Conservation (phyloP, 2,797 vertebrate genomes). For the Rallus crepitans region DNA sequence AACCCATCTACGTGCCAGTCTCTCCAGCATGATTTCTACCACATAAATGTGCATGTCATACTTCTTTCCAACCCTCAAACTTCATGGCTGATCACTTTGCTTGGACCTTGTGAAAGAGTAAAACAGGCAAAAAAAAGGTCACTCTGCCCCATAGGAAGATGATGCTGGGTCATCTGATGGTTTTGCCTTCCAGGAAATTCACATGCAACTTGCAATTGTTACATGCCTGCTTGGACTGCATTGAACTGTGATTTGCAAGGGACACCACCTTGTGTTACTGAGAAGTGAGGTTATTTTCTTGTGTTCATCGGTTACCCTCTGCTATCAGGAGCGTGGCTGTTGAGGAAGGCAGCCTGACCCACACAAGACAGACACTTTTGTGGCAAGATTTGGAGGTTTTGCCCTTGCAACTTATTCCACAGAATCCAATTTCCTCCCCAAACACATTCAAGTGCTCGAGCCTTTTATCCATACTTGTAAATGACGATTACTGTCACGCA, state of each 20-base stretch:
- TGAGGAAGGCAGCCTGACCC: neutral
- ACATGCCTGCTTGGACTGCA: neutral
- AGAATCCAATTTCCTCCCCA: neutral
- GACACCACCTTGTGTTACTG: neutral
- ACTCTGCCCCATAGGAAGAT: neutral
- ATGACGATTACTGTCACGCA: neutral
- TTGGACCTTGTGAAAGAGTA: neutral
- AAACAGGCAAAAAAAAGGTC: neutral
- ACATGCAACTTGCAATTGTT: neutral
- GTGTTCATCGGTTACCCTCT: neutral
- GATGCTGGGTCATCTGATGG: neutral
- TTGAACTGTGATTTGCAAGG: neutral
- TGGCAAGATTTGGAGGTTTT: neutral
- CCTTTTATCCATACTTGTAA: neutral
- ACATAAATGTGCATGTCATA: neutral
- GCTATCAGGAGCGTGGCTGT: neutral
- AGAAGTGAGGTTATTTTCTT: neutral
- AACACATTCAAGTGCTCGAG: neutral
- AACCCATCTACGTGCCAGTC: neutral
- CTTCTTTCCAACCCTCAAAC: neutral
- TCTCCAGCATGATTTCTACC: neutral
- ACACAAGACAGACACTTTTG: neutral
- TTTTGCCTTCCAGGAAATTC: neutral
- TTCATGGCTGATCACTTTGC: neutral
- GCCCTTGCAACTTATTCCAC: neutral